phyloP scores from a whole-genome alignment of 2,888 invertebrate genomes.

The Leptopterna dolabrata region DNA sequence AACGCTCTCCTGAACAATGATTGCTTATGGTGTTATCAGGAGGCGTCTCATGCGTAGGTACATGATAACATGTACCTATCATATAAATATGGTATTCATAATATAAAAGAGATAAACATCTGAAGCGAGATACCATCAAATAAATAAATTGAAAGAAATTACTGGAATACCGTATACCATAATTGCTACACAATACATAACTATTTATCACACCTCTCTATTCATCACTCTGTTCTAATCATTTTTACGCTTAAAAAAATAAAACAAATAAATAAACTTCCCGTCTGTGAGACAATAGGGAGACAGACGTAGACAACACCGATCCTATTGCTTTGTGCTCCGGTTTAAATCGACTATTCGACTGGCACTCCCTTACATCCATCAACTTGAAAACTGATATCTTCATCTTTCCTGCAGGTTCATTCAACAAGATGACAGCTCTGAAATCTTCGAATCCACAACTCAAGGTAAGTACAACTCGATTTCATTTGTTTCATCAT shows the following conservation, averaged over 20 bases:
- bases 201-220: too few relatives aligned
- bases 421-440: constrained; percentile 75
- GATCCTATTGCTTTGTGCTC: not conserved
- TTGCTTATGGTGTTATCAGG: too few relatives aligned
- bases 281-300: not conserved
- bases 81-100: too few relatives aligned
- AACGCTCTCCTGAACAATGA: too few relatives aligned
- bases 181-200: too few relatives aligned
- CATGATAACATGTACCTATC: too few relatives aligned
- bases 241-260: constrained; percentile 27
- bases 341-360: not conserved
- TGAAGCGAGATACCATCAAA: too few relatives aligned
- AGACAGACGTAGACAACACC: not conserved
- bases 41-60: too few relatives aligned
- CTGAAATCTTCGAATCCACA: constrained; percentile 68
- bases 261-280: not conserved
- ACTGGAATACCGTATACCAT: too few relatives aligned
- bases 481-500: not conserved
- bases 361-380: not conserved
- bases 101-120: too few relatives aligned
- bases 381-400: not conserved
- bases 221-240: not conserved
- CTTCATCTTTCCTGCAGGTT: constrained; percentile 64
- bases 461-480: constrained; percentile 16
- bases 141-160: too few relatives aligned